These are phyloP conservation scores for Hassar affinis DNA, from an alignment of 2,113 vertebrate genomes.

Conservation along the genomic window DNA sequence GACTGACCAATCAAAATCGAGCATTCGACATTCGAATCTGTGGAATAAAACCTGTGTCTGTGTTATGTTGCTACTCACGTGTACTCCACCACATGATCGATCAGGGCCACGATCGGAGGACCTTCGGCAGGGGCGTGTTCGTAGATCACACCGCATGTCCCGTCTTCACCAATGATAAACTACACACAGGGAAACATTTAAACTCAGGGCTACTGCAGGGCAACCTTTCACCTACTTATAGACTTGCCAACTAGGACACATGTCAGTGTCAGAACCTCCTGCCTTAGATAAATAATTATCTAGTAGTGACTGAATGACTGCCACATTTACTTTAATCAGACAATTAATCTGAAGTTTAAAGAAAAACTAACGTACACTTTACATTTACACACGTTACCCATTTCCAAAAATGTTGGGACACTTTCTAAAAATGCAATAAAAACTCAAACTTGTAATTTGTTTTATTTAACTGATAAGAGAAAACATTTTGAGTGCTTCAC, in stretches of 20 bases:
- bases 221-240: neutral
- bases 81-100: slow-evolving; percentile 90
- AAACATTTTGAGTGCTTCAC: too few species aligned
- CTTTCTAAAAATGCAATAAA: too few species aligned
- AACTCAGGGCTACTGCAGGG: neutral
- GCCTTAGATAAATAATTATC: neutral
- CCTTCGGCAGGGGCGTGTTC: slow-evolving; percentile 93
- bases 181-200: slow-evolving; percentile 55
- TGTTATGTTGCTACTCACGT: slow-evolving; percentile 76
- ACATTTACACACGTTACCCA: too few species aligned
- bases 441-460: too few species aligned
- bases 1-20: too few species aligned
- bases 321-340: neutral
- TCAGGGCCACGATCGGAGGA: slow-evolving; percentile 84
- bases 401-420: too few species aligned
- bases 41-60: neutral
- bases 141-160: slow-evolving; percentile 87
- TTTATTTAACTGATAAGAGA: too few species aligned
- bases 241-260: too few species aligned
- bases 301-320: neutral
- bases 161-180: slow-evolving; percentile 93
- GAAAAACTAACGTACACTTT: too few species aligned
- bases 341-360: too few species aligned
- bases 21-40: too few species aligned
- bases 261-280: too few species aligned